Evolutionary conservation across 2,888 invertebrate genomes (phyloP).

Genomic region (Epinotia bilunana): DNA sequence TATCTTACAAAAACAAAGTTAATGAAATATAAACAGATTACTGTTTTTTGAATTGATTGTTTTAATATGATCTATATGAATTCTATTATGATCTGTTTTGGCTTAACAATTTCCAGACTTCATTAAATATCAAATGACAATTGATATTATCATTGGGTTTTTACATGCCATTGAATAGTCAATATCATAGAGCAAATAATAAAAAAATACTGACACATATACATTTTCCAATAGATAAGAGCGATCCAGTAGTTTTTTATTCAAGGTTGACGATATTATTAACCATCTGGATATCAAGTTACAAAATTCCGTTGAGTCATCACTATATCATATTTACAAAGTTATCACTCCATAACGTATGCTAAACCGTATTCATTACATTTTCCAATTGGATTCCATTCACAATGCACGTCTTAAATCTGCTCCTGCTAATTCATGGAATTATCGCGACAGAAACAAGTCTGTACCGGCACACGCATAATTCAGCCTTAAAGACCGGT

Average conservation of each 20-base stretch:
- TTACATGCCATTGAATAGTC: background rate
- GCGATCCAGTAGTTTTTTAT: background rate
- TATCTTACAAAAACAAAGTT: too few relatives aligned
- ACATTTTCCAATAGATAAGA: background rate
- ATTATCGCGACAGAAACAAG: background rate
- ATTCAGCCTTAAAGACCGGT: slow-evolving; percentile 6
- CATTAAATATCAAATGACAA: too few relatives aligned
- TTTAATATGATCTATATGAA: background rate
- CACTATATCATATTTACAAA: background rate
- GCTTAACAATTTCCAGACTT: background rate
- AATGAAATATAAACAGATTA: background rate
- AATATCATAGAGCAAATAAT: background rate
- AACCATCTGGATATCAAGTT: slow-evolving; percentile 17
- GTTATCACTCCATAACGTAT: too few relatives aligned
- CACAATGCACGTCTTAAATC: background rate
- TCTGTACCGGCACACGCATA: slow-evolving; percentile 26
- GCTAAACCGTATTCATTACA: background rate
- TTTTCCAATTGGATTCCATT: background rate
- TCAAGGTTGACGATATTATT: slow-evolving; percentile 1
- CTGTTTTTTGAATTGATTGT: background rate
- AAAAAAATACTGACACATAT: background rate
- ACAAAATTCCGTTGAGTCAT: background rate
- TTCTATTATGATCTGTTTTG: background rate
- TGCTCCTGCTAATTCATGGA: background rate
- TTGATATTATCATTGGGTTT: too few relatives aligned